Evolutionary conservation across 2,888 invertebrate genomes (phyloP).

Genomic region (Gortyna flavago): DNA sequence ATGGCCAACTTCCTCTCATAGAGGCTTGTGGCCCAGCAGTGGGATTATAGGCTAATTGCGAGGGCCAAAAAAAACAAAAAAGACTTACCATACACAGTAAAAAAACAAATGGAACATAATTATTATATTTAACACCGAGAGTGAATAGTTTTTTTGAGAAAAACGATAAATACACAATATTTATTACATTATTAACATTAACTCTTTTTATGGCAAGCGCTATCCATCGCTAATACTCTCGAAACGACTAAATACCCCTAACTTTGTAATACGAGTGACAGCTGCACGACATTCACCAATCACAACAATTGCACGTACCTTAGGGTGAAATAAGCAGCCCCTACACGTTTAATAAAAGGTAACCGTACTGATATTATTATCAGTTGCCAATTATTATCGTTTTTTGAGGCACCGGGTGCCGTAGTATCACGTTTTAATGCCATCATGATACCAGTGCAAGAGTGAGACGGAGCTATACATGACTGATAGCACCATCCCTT

Average conservation of each 20-base stretch:
- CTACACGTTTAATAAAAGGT: not conserved
- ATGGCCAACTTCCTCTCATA: not conserved
- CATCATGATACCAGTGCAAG: not conserved
- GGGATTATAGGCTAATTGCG: not conserved
- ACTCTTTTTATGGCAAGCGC: not conserved
- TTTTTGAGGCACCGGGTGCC: not conserved
- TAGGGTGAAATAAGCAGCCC: slow-evolving; percentile 28
- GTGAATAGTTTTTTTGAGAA: not conserved
- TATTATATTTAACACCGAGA: not conserved
- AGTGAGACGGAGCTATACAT: not conserved
- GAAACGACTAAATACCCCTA: not conserved
- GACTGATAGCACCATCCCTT: not conserved
- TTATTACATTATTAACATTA: not conserved
- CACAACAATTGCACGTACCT: not conserved
- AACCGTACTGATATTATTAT: slow-evolving; percentile 20
- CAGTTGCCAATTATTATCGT: not conserved
- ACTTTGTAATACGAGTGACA: slow-evolving; percentile 10
- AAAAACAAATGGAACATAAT: not conserved
- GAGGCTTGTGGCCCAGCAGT: not conserved
- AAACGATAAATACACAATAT: not conserved
- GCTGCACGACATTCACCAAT: slow-evolving; percentile 15
- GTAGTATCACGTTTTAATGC: not conserved
- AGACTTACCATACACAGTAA: not conserved
- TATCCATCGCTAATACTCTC: not conserved
- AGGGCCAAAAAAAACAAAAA: not conserved